Base-by-base conservation (phyloP, 2,888 invertebrate species). In the Plebejus melissa region DNA sequence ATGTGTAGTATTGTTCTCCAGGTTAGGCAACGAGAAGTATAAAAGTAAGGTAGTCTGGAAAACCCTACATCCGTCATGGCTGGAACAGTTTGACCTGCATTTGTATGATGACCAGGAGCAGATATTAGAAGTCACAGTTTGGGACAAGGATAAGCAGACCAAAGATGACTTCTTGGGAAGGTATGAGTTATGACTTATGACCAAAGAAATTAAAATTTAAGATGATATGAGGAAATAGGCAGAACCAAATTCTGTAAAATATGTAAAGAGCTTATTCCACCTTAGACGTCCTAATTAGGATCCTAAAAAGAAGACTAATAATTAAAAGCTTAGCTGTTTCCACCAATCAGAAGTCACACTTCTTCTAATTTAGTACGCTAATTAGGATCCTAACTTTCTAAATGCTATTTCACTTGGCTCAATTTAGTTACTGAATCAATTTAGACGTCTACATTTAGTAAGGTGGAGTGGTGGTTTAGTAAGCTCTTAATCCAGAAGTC, bases 81-180 rank as follows among this genome's bases (percentile, higher is more conserved):
- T 98, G 84, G 99, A 99, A 86, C 99, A 99, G 90, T 99, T 99
- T 86, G 99, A 99, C 88, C 94, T 99, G 46, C 98, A 99, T 88
- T 94, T 99, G 7, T 99, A 98, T 88, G 98, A 99, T 83, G 98
- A 98, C 82, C 96, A 98, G 83, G 97, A 98, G 76, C 98, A 98
- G 88, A 95, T 96, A 77, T 91, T 99, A 41, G 98, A 99, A 89
- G 96, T 99, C 76, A 97, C 97, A 0, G 96, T 99, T 0, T 98
- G 97, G 96, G 98, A 98, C 85, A 97, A 97, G 81, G 97, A 98
- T 83, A 95, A 96, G 76, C 95, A 96, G 80, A 96, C 96, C n/a
- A 96, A 96, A 82, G 98, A 98, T 85, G 97, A 98, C 85, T 95
- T 97, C 83, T 96, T 98, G 90, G 98, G 98, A 83, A 96, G 96